A percentile compares a stretch with the other conserved stretches of the same genome.
Conservation (phyloP, 1,140 invertebrate genomes). For the Danaus plexippus region DNA sequence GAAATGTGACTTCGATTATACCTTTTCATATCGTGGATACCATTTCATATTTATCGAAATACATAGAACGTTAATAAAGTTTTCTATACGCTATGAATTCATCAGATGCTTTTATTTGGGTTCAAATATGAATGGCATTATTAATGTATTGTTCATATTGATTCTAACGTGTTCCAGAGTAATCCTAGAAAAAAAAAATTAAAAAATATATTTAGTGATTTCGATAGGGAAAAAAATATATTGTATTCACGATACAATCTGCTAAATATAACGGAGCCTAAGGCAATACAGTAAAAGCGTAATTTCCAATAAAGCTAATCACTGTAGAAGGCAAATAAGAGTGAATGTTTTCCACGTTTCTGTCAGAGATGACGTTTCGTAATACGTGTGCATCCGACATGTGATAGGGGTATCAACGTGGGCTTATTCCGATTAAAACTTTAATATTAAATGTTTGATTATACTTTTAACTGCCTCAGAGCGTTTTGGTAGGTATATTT, state of each 20-base stretch:
- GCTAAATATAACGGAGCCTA: conserved; percentile 1
- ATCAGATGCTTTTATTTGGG: too few relatives aligned
- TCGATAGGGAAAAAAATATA: too few relatives aligned
- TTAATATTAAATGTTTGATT: conserved; percentile 3
- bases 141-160: too few relatives aligned
- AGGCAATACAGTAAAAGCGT: conserved; percentile 14
- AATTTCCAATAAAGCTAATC: conserved; percentile 25
- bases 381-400: conserved; percentile 53
- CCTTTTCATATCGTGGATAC: background rate
- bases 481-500: too few relatives aligned
- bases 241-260: background rate
- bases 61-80: too few relatives aligned
- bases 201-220: too few relatives aligned
- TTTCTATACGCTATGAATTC: too few relatives aligned
- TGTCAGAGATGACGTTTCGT: conserved; percentile 45
- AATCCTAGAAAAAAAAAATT: too few relatives aligned
- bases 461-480: background rate
- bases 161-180: too few relatives aligned
- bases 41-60: too few relatives aligned
- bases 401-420: conserved; percentile 54
- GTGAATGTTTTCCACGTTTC: conserved; percentile 33
- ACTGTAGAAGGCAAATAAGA: conserved; percentile 22
- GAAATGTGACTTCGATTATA: conserved; percentile 9
- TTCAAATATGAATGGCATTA: too few relatives aligned
- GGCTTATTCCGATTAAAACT: conserved; percentile 18